Evolutionary conservation across 2,888 invertebrate genomes (phyloP).

Genomic region (Acanthosoma haemorrhoidale): DNA sequence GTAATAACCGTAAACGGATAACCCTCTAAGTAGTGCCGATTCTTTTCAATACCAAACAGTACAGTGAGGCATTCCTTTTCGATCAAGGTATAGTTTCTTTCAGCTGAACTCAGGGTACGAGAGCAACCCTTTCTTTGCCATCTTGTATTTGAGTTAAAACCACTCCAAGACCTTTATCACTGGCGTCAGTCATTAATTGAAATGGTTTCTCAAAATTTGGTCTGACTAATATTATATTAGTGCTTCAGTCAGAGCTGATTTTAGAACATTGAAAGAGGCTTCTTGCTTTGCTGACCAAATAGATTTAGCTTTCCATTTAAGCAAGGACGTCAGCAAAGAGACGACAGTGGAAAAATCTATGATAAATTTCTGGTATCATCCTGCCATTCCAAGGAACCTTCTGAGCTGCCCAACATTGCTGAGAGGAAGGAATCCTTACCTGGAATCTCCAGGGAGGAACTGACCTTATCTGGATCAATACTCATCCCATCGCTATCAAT

Average conservation of each 20-base stretch:
- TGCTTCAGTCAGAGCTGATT: background rate
- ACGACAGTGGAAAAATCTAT: background rate
- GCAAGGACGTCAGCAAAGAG: background rate
- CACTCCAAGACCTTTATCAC: background rate
- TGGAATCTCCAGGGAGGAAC: slow-evolving; percentile 8
- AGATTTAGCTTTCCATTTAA: background rate
- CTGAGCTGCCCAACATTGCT: slow-evolving; percentile 20
- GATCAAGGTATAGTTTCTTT: no score
- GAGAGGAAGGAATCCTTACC: no score
- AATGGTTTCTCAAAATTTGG: background rate
- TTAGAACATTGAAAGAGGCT: no score
- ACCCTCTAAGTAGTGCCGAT: no score
- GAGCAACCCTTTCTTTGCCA: background rate
- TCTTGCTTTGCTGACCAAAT: background rate
- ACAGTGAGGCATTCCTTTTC: no score
- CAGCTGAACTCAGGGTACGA: no score
- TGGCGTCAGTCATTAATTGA: background rate
- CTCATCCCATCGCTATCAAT: slow-evolving; percentile 24
- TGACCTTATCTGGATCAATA: slow-evolving; percentile 21
- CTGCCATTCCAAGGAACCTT: background rate
- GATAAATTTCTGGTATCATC: background rate
- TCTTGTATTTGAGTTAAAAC: background rate
- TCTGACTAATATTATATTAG: background rate
- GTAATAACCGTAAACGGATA: no score
- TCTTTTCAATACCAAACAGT: no score